A percentile compares a stretch with the other conserved stretches of the same genome.
phyloP scores from a whole-genome alignment of 1,140 invertebrate genomes.

The Drosophila oshimai region DNA sequence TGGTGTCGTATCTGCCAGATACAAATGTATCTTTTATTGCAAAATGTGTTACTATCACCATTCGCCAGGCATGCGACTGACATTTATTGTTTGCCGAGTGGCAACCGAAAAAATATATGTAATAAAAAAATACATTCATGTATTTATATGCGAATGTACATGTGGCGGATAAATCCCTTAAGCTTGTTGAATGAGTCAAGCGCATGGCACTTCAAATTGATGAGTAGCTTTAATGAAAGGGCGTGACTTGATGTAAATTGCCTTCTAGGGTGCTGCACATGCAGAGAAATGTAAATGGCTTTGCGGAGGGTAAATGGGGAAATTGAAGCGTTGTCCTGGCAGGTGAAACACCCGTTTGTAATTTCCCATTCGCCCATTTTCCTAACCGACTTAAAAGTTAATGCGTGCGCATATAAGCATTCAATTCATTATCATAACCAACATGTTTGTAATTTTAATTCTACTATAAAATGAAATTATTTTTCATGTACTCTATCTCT shows the following conservation, averaged over 20 bases:
- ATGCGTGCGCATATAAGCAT: neutral
- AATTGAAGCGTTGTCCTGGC: slow-evolving; percentile 28
- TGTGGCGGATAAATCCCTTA: slow-evolving; percentile 66
- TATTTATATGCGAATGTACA: slow-evolving; percentile 26
- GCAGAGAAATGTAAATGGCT: neutral
- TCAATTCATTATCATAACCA: neutral
- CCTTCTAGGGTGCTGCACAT: slow-evolving; percentile 35
- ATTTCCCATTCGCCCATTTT: slow-evolving; percentile 1
- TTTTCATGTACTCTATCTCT: too few relatives aligned
- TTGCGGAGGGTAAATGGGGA: neutral
- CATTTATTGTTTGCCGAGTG: slow-evolving; percentile 56
- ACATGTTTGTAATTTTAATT: too few relatives aligned
- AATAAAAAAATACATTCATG: slow-evolving; percentile 10
- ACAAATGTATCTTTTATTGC: slow-evolving; percentile 48
- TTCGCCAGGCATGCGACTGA: slow-evolving; percentile 54
- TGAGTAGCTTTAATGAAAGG: slow-evolving; percentile 75
- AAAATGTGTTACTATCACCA: slow-evolving; percentile 67
- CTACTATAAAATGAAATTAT: too few relatives aligned
- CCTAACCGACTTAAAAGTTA: slow-evolving; percentile 3
- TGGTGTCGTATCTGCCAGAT: slow-evolving; percentile 59
- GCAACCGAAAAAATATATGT: slow-evolving; percentile 10
- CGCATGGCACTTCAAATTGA: slow-evolving; percentile 61
- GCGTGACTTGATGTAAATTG: slow-evolving; percentile 74
- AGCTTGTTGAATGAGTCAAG: slow-evolving; percentile 69
- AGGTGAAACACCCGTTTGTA: slow-evolving; percentile 20